These are phyloP conservation scores for Drosophila phalerata DNA, from an alignment of 2,888 invertebrate genomes.

Conservation along the genomic window DNA sequence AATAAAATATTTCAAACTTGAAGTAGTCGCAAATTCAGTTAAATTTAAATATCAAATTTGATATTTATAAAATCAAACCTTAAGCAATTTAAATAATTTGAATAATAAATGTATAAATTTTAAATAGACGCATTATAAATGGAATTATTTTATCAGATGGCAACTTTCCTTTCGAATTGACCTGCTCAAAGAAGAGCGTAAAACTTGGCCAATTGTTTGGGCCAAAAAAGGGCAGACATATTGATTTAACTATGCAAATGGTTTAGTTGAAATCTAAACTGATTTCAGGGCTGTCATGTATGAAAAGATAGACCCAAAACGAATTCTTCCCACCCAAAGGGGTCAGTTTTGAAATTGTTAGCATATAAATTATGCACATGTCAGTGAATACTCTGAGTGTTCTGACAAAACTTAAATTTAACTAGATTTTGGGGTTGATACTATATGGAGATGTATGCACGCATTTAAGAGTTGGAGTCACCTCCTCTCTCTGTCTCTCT, in stretches of 20 bases:
- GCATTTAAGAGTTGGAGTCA: slow-evolving; percentile 10
- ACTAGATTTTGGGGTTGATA: background rate
- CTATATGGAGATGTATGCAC: background rate
- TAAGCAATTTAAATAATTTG: too few relatives aligned
- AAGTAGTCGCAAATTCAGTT: background rate
- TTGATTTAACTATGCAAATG: slow-evolving; percentile 10
- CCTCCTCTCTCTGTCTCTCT: background rate
- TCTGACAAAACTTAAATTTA: background rate
- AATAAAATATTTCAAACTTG: background rate
- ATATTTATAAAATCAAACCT: background rate
- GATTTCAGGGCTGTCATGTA: background rate
- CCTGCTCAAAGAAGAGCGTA: background rate
- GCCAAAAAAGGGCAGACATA: background rate
- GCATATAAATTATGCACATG: slow-evolving; percentile 8
- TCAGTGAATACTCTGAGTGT: slow-evolving; percentile 2
- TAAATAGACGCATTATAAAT: background rate
- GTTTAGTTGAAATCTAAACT: background rate
- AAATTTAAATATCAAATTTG: background rate
- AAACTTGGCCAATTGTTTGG: slow-evolving; percentile 3
- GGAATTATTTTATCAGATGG: slow-evolving; percentile 2
- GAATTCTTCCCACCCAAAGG: background rate
- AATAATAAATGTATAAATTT: background rate
- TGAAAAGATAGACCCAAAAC: background rate
- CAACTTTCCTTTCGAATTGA: background rate
- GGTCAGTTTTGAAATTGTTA: slow-evolving; percentile 5